Percentiles rank a stretch among this genome's conserved stretches.
Evolutionary conservation across 2,888 invertebrate species (phyloP).

Genomic region (Eristalinus aeneus): DNA sequence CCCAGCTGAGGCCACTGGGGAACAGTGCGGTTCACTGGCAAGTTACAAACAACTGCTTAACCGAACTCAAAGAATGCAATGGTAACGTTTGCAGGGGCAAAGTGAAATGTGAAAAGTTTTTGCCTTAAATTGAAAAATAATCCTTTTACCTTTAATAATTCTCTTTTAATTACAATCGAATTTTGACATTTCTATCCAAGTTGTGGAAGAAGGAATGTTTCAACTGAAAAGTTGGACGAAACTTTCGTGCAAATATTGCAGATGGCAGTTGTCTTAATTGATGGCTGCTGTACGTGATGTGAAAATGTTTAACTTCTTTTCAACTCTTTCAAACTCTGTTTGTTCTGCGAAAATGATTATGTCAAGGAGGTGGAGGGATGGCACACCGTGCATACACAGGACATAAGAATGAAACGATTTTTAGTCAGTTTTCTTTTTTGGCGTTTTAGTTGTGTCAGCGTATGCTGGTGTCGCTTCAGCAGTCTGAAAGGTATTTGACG

Average conservation of each 20-base stretch:
- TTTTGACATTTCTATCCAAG: conserved; percentile 34
- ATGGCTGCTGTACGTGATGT: neutral
- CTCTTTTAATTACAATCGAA: conserved; percentile 51
- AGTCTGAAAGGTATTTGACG: too few species aligned
- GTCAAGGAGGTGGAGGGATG: too few species aligned
- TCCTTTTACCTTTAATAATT: conserved; percentile 25
- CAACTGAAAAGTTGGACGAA: neutral
- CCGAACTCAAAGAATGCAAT: conserved; percentile 43
- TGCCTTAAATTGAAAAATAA: conserved; percentile 43
- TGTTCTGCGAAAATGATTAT: too few species aligned
- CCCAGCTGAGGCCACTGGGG: neutral
- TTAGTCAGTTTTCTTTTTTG: too few species aligned
- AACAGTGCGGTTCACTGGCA: neutral
- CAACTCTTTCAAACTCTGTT: neutral
- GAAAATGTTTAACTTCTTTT: neutral
- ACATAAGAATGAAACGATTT: too few species aligned
- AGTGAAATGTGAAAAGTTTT: conserved; percentile 24
- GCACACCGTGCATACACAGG: too few species aligned
- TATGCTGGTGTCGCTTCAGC: too few species aligned
- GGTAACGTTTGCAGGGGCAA: conserved; percentile 32
- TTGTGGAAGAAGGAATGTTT: neutral
- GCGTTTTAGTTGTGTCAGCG: too few species aligned
- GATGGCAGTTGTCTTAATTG: neutral
- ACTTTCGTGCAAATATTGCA: neutral
- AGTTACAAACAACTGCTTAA: conserved; percentile 47